Evolutionary conservation across 2,888 invertebrate species (phyloP), one percentile per base, ranked within the genome.

Genomic region (Chironomus tentans): DNA sequence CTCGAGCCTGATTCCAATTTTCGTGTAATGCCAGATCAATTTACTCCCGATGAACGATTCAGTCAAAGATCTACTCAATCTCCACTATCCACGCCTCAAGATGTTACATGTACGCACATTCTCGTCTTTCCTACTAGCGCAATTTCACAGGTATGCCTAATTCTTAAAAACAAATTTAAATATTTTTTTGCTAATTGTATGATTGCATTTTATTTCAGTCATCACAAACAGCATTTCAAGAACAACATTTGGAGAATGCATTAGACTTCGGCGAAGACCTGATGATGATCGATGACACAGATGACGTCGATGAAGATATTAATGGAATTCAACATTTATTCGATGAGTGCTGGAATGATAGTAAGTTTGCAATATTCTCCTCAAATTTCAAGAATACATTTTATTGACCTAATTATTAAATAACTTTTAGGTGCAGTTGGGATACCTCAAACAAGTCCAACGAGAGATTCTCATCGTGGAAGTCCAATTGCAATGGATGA

Each of bases 71-170:
- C 93, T 77, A 93, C 94, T 81, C 94, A 94, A 84, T 93, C 93
- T 81, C 92, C 93, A 79, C 87, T 98, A 80, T 94, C 94, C 80
- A 98, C 98, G 77, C 98, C 98, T 5, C 90, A 96, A 78, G 98
- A 99, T 85, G 95, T 97, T 78, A 94, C 96, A 77, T 95, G 95
- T 83, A 98, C 98, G 77, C 99, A 99, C 83, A 98, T 99, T 79
- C 89, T 99, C 79, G 98, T 98, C 79, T 98, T 99, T 86, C 98
- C 98, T 71, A 98, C 97, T 61, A 97, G 95, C 77, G 96, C 97
- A 65, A 94, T 94, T 77, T 94, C 96, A 77, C 94, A 94, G 89
- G 92, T 92, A 82, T 80, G 81, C n/a, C 15, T 56, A 24, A 21
- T 13, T 24, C 13, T 24, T 10, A 1, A n/a, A n/a, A n/a, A 56